phyloP scores from a whole-genome alignment of 2,113 vertebrate species.

The Paraplagusia blochii region DNA sequence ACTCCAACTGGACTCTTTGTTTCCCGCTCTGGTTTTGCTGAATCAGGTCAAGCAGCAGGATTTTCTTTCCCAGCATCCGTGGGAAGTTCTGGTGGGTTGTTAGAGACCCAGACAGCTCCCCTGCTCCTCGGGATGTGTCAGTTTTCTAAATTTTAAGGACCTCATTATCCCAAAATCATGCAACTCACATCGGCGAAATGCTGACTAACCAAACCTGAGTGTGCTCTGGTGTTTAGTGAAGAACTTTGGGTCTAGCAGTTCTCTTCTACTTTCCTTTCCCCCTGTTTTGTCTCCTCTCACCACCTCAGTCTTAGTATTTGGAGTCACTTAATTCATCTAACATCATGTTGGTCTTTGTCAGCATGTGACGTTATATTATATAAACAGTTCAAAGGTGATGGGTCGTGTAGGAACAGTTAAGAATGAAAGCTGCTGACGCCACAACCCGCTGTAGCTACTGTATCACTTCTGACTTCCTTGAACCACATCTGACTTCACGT shows the following conservation, averaged over 20 bases:
- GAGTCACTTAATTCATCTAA: no score
- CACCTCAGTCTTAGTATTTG: no score
- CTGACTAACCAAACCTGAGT: slow-evolving; percentile 18
- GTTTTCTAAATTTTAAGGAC: slow-evolving; percentile 14
- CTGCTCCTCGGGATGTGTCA: slow-evolving; percentile 14
- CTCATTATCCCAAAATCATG: slow-evolving; percentile 46
- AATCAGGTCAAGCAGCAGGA: slow-evolving; percentile 18
- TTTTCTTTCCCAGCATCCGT: slow-evolving; percentile 9
- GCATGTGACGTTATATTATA: no score
- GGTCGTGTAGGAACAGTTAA: no score
- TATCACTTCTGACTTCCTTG: no score
- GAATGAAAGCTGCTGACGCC: no score
- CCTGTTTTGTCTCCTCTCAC: background rate
- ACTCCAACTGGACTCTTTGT: slow-evolving; percentile 17
- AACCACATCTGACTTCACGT: no score
- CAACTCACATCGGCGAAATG: slow-evolving; percentile 21
- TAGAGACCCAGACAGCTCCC: slow-evolving; percentile 1
- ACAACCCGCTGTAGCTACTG: no score
- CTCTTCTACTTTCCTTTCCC: slow-evolving; percentile 7
- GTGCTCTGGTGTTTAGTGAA: slow-evolving; percentile 2
- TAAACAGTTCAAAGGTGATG: no score
- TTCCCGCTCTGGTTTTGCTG: slow-evolving; percentile 14
- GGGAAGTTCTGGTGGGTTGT: background rate
- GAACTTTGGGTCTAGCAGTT: slow-evolving; percentile 6
- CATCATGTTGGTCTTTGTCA: no score